Base-by-base conservation (phyloP, 2,113 vertebrate genomes). In the Scalopus aquaticus region DNA sequence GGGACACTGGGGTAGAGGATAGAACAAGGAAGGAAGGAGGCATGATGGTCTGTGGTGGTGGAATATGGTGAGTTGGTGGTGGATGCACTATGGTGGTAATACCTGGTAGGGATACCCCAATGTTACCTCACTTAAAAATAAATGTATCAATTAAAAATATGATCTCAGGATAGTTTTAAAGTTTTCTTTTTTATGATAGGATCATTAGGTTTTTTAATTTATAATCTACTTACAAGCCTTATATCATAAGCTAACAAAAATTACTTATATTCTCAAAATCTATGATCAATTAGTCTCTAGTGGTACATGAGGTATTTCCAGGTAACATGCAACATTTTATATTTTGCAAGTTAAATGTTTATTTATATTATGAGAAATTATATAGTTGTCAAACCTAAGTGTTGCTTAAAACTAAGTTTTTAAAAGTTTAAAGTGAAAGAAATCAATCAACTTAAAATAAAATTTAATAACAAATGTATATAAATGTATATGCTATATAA, bases 391-490 rank as follows among this genome's bases (percentile, higher is more conserved):
- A 85, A 79, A 92, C 64, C 30, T 70, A 26, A 87, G 17, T 0
- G 78, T 88, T 81, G 22, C 64, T 76, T 85, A 64, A 11, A 58
- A 84, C 22, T 54, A 46, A 74, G 20, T 64, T n/a, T 46, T n/a
- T 46, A 74, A 74, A 93, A 56, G 17, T 37, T 90, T 78, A 49
- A n/a, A 69, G 44, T 46, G 4, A 20, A 77, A 83, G 24, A 70
- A 56, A 56, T 56, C 54, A 56, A 16, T 77, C 24, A 76, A 67
- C 4, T 51, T 84, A 74, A 87, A 76, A 39, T 90, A 72, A 13
- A 93, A 74, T 70, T 73, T 87, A 94, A 58, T 58, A 11, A 78
- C 88, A 86, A 88, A 82, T 89, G 30, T 42, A 60, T 6, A 58
- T 76, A 91, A 88, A 79, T 19, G 1, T 35, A 58, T 17, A 3